Percentiles rank a stretch among this genome's conserved stretches.
phyloP scores from a whole-genome alignment of 2,113 vertebrate genomes.

The Oncorhynchus nerka region DNA sequence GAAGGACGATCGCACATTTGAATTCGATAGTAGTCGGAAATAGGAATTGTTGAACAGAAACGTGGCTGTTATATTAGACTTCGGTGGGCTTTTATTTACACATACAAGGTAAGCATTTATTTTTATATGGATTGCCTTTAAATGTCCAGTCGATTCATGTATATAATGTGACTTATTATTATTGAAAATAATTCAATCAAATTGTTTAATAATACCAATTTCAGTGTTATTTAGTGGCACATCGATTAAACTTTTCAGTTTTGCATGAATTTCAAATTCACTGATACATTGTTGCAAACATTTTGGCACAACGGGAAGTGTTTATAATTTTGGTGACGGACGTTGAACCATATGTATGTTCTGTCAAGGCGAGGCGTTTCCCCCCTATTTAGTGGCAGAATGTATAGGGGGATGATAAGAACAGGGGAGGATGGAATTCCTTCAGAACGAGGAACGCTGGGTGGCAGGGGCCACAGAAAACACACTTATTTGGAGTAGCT shows the following conservation, averaged over 20 bases:
- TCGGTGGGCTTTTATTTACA: slow-evolving; percentile 23
- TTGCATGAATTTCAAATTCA: not conserved
- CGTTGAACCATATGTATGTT: slow-evolving; percentile 16
- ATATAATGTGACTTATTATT: not conserved
- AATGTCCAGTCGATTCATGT: not conserved
- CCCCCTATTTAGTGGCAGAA: not conserved
- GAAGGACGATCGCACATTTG: slow-evolving; percentile 9
- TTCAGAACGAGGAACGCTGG: slow-evolving; percentile 23
- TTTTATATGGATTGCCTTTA: not conserved
- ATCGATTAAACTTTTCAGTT: not conserved
- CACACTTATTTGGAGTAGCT: slow-evolving; percentile 4
- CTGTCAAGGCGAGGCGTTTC: slow-evolving; percentile 57
- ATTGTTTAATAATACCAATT: not conserved
- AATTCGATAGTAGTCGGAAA: not conserved
- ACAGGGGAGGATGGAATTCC: slow-evolving; percentile 39
- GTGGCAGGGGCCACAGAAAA: not conserved
- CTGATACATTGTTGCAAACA: not conserved
- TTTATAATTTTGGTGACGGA: not conserved
- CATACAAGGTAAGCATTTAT: slow-evolving; percentile 33
- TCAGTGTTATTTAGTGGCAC: not conserved
- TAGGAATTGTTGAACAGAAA: slow-evolving; percentile 26
- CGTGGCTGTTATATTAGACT: not conserved
- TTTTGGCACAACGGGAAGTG: not conserved
- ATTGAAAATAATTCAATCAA: not conserved
- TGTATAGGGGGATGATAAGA: not conserved